A percentile compares a stretch with the other conserved stretches of the same genome.
Evolutionary conservation across 1,140 invertebrate species (phyloP).

Genomic region (Eriosoma lanigerum): DNA sequence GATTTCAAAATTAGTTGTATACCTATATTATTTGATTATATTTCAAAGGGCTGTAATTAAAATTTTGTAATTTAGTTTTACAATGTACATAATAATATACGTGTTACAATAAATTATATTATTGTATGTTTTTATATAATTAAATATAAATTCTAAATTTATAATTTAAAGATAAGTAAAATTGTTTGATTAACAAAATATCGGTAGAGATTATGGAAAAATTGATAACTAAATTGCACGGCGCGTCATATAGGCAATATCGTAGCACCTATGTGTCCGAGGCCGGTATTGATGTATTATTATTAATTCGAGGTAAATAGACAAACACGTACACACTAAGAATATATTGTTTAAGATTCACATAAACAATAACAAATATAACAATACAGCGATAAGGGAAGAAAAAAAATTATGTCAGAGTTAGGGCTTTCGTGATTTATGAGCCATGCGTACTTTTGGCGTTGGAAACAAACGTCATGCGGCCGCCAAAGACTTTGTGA

Average conservation of each 20-base stretch:
- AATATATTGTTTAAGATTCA: background rate
- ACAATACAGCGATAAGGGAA: background rate
- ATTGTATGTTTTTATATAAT: no score
- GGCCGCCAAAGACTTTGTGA: background rate
- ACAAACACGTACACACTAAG: background rate
- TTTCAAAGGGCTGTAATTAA: no score
- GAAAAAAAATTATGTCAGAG: conserved; percentile 29
- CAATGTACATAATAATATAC: no score
- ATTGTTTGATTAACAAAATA: no score
- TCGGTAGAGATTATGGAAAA: no score
- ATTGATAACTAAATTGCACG: no score
- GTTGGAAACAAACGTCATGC: conserved; percentile 34
- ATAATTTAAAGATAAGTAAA: no score
- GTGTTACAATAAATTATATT: no score
- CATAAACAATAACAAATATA: conserved; percentile 19
- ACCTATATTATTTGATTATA: no score
- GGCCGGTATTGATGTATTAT: background rate
- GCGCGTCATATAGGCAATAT: conserved; percentile 33
- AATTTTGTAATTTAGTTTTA: no score
- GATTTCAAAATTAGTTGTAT: no score
- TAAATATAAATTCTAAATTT: no score
- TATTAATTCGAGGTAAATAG: background rate
- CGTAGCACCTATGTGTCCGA: background rate
- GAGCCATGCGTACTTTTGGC: conserved; percentile 24
- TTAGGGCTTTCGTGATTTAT: conserved; percentile 39